phyloP scores from a whole-genome alignment of 2,888 invertebrate genomes.

The Camponotus fellah region DNA sequence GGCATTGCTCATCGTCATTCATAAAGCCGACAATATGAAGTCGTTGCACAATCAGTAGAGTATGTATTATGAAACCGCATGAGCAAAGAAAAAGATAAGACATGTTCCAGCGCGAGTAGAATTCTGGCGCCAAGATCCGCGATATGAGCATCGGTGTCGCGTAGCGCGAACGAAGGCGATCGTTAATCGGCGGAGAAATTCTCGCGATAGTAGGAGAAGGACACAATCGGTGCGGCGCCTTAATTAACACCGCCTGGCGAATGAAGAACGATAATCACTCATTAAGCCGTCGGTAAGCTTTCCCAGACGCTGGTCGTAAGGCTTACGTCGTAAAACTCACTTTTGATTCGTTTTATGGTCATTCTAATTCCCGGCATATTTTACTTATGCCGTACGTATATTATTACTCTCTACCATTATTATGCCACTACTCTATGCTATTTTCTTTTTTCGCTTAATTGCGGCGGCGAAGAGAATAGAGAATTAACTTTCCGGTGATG shows the following conservation, averaged over 20 bases:
- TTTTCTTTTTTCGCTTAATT: neutral
- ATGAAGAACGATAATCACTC: slow-evolving; percentile 31
- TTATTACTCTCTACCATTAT: slow-evolving; percentile 10
- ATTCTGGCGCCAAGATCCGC: slow-evolving; percentile 55
- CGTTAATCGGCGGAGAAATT: slow-evolving; percentile 40
- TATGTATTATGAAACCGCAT: slow-evolving; percentile 22
- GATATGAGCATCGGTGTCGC: slow-evolving; percentile 29
- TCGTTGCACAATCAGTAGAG: slow-evolving; percentile 25
- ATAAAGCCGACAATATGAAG: slow-evolving; percentile 31
- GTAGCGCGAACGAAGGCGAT: neutral
- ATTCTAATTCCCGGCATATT: slow-evolving; percentile 2
- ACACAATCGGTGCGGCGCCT: slow-evolving; percentile 7
- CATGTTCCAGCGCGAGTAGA: neutral
- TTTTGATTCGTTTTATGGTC: slow-evolving; percentile 36
- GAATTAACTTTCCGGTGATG: slow-evolving; percentile 10
- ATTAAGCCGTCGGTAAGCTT: slow-evolving; percentile 26
- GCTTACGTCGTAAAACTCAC: slow-evolving; percentile 36
- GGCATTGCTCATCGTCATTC: slow-evolving; percentile 32
- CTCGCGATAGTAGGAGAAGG: slow-evolving; percentile 2
- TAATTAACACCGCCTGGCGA: slow-evolving; percentile 40
- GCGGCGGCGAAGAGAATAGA: neutral
- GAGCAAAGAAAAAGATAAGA: neutral
- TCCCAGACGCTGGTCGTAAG: slow-evolving; percentile 4
- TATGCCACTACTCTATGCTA: neutral
- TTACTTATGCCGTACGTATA: slow-evolving; percentile 20